phyloP scores from a whole-genome alignment of 2,113 vertebrate genomes.

The Myotis lucifugus region DNA sequence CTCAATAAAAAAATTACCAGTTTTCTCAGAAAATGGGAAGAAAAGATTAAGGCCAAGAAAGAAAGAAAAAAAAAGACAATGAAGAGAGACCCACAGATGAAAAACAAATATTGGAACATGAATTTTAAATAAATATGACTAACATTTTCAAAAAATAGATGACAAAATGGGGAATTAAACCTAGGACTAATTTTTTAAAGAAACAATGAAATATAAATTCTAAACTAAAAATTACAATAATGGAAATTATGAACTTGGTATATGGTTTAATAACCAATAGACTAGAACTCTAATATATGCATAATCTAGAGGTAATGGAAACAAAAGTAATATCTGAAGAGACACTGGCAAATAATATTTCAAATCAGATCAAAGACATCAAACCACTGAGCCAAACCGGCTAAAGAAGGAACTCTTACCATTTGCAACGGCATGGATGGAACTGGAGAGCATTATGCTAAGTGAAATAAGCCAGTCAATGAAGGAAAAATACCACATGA shows the following conservation, averaged over 20 bases:
- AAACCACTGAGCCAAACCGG: too few species aligned
- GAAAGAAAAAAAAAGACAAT: not conserved
- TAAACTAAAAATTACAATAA: not conserved
- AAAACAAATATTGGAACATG: not conserved
- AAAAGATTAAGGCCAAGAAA: not conserved
- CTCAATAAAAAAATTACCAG: not conserved
- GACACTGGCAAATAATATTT: not conserved
- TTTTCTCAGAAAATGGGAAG: not conserved
- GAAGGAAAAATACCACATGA: too few species aligned
- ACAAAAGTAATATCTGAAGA: slow-evolving; percentile 8
- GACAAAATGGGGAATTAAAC: not conserved
- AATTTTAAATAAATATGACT: not conserved
- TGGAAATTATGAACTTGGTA: not conserved
- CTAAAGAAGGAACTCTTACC: too few species aligned
- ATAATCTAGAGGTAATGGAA: not conserved
- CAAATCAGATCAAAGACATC: not conserved
- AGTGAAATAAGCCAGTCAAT: too few species aligned
- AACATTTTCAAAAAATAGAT: not conserved
- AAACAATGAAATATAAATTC: not conserved
- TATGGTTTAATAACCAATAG: not conserved
- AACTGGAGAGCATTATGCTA: too few species aligned
- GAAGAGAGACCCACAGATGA: not conserved
- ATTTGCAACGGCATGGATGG: too few species aligned
- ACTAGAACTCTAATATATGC: not conserved
- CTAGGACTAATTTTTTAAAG: not conserved